Evolutionary conservation across 2,113 vertebrate species (phyloP), one percentile per base, ranked within the genome.

Genomic region (Agapornis roseicollis): DNA sequence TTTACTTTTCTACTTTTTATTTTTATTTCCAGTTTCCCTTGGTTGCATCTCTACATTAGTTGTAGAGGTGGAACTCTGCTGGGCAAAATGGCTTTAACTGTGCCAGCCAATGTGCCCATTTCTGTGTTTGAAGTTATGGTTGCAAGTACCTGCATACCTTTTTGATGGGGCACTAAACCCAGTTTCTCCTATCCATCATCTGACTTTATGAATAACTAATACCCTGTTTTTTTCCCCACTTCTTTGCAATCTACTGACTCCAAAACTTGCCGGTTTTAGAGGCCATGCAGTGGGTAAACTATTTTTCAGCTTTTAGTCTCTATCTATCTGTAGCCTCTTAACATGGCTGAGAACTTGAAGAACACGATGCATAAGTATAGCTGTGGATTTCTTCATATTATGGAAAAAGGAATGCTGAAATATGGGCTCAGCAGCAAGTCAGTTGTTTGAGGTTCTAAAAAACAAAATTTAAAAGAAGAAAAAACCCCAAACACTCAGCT

Each of bases 271-370:
- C 76, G 65, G 29, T 22, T 88, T 74, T 69, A 93, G 72, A 85
- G 85, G 91, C 29, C 20, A 11, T 23, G 35, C 18, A 55, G 11
- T 52, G 28, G 69, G 80, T 80, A 69, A 72, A 28, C 37, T 82
- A 8, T 71, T 89, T 65, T 69, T 61, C 61, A 53, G 39, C 60
- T n/a, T 91, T 58, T 41, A 85, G 17, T 69, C n/a, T 84, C 27
- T 82, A 61, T 61, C 17, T 39, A 3, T 25, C 22, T 56, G 56
- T 91, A 91, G 55, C 41, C 16, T 91, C 87, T 94, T 90, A 90
- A 90, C 24, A 65, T 76, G 76, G 85, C 76, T 86, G 91, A 88
- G 80, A 80, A 93, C 76, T 73, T 94, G 83, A 94, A 70, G 73
- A 85, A 47, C 0, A 0, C 28, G 52, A 64, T 93, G 91, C 63